Evolutionary conservation across 2,113 vertebrate genomes (phyloP).

Genomic region (Oostethus manadensis): DNA sequence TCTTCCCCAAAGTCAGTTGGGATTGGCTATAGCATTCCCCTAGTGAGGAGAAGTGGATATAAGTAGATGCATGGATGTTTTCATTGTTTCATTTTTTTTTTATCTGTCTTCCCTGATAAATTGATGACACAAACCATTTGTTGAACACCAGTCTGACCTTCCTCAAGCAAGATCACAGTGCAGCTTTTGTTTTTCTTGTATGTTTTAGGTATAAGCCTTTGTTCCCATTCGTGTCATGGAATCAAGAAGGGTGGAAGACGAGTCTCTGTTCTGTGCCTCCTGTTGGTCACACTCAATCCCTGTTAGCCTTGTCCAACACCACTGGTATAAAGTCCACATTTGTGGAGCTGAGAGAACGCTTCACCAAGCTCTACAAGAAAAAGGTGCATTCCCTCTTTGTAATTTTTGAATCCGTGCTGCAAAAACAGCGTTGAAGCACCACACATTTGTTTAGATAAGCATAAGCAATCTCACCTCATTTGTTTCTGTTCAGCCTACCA

Average conservation of each 20-base stretch:
- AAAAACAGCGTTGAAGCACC: background rate
- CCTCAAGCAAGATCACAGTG: too few relatives aligned
- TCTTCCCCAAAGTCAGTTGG: too few relatives aligned
- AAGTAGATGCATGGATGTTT: too few relatives aligned
- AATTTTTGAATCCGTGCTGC: too few relatives aligned
- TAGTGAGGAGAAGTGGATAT: too few relatives aligned
- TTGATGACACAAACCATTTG: too few relatives aligned
- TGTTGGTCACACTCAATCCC: slow-evolving; percentile 85
- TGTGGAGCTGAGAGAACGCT: slow-evolving; percentile 80
- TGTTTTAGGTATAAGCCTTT: slow-evolving; percentile 79
- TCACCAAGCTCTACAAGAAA: slow-evolving; percentile 86
- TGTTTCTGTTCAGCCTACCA: background rate
- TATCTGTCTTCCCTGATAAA: too few relatives aligned
- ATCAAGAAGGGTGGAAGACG: slow-evolving; percentile 97
- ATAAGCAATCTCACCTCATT: background rate
- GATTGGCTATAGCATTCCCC: too few relatives aligned
- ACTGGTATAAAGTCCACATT: slow-evolving; percentile 89
- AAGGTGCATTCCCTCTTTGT: slow-evolving; percentile 71
- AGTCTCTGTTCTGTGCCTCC: slow-evolving; percentile 90
- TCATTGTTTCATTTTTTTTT: too few relatives aligned
- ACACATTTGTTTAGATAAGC: background rate
- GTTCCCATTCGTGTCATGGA: slow-evolving; percentile 90
- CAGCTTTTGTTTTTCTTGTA: too few relatives aligned
- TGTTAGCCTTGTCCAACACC: slow-evolving; percentile 90
- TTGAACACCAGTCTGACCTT: too few relatives aligned